A percentile compares a stretch with the other conserved stretches of the same genome.
These are phyloP conservation scores for Prinia subflava DNA, from an alignment of 2,113 vertebrate genomes.

Conservation along the genomic window DNA sequence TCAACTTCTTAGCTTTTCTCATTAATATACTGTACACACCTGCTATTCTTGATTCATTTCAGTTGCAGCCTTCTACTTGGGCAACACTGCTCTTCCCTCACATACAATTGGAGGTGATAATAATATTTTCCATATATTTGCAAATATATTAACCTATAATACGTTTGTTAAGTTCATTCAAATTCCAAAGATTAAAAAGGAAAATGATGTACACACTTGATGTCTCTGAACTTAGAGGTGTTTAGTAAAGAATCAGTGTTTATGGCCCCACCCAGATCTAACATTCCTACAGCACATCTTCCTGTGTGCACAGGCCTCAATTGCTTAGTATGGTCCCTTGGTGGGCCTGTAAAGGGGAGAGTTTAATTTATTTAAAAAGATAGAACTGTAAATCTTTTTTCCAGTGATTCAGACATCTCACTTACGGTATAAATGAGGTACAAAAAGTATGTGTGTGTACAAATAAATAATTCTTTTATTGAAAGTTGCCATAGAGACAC, in stretches of 20 bases:
- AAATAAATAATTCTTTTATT: background rate
- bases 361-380: background rate
- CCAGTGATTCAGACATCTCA: background rate
- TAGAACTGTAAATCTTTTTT: background rate
- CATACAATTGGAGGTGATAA: background rate
- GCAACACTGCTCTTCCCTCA: background rate
- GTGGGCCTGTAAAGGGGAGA: background rate
- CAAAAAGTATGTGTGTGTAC: background rate
- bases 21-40: background rate
- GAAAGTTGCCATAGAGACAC: background rate
- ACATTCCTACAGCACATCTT: background rate
- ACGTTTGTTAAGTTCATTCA: background rate
- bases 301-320: background rate
- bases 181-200: background rate
- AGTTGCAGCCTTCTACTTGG: background rate
- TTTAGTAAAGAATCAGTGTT: background rate
- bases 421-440: background rate
- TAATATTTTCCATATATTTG: background rate
- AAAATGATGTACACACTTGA: background rate
- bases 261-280: background rate
- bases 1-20: background rate
- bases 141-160: background rate
- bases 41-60: background rate
- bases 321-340: background rate
- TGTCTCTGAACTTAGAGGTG: background rate